A percentile compares a stretch with the other conserved stretches of the same genome.
phyloP scores from a whole-genome alignment of 2,113 vertebrate genomes.

The Scomber colias region DNA sequence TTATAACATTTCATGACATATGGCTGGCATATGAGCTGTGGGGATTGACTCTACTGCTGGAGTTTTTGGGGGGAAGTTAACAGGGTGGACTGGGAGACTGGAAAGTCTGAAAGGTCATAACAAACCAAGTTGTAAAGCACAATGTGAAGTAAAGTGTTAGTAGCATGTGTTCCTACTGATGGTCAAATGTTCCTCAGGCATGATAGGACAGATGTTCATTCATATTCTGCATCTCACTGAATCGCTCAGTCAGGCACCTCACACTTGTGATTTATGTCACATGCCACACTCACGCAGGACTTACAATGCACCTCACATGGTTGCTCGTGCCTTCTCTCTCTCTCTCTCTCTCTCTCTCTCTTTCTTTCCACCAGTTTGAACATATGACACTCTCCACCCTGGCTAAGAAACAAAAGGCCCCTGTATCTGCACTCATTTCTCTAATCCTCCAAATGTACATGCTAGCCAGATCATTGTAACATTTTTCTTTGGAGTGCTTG shows the following conservation, averaged over 20 bases:
- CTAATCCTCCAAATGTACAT: slow-evolving; percentile 37
- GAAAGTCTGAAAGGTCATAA: slow-evolving; percentile 20
- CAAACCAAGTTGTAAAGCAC: slow-evolving; percentile 26
- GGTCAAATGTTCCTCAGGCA: slow-evolving; percentile 43
- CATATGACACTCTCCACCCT: slow-evolving; percentile 57
- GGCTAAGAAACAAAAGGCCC: slow-evolving; percentile 53
- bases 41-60: neutral
- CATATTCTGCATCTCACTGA: slow-evolving; percentile 30
- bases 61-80: neutral
- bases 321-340: slow-evolving; percentile 19
- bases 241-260: slow-evolving; percentile 41
- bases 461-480: neutral
- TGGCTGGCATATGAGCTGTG: slow-evolving; percentile 22
- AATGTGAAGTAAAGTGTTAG: slow-evolving; percentile 23
- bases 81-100: neutral
- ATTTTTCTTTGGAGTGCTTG: neutral
- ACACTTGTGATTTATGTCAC: slow-evolving; percentile 75
- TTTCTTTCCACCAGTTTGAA: slow-evolving; percentile 41
- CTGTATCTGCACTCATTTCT: slow-evolving; percentile 39
- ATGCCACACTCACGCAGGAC: slow-evolving; percentile 49
- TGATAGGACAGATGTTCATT: slow-evolving; percentile 54
- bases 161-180: slow-evolving; percentile 40
- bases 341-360: neutral
- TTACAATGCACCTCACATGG: slow-evolving; percentile 59
- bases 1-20: slow-evolving; percentile 23